phyloP scores from a whole-genome alignment of 2,888 invertebrate genomes.

The Bombylius discolor region DNA sequence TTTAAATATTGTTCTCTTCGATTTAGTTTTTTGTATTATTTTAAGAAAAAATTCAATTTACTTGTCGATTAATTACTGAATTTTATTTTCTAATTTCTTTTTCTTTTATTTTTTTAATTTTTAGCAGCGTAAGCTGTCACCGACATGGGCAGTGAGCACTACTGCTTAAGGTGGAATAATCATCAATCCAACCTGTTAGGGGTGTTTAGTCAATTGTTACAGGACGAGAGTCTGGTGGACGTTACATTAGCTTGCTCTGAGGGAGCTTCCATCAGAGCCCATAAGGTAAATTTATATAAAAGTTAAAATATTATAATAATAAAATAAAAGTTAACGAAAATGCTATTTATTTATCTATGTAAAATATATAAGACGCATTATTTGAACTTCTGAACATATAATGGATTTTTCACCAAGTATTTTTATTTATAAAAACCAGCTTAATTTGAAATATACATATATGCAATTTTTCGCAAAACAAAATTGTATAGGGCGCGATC shows the following conservation, averaged over 20 bases:
- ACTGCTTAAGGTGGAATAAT: conserved; percentile 98
- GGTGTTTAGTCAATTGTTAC: conserved; percentile 90
- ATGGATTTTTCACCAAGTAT: too few relatives aligned
- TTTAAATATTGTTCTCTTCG: neutral
- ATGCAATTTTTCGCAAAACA: too few relatives aligned
- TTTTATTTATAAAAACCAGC: too few relatives aligned
- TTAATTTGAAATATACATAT: too few relatives aligned
- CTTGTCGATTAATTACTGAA: neutral
- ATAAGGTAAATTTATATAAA: conserved; percentile 46
- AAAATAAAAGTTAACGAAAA: too few relatives aligned
- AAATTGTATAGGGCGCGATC: too few relatives aligned
- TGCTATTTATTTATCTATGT: too few relatives aligned
- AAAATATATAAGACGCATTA: too few relatives aligned
- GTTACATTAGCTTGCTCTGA: conserved; percentile 93
- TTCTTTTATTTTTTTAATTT: conserved; percentile 15
- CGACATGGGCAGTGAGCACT: conserved; percentile 97
- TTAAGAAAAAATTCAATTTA: neutral
- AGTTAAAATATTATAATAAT: too few relatives aligned
- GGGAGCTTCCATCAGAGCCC: conserved; percentile 88
- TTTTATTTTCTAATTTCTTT: neutral
- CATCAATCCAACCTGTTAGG: conserved; percentile 96
- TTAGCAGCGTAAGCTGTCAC: conserved; percentile 71
- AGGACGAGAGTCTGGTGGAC: conserved; percentile 92
- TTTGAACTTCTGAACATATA: too few relatives aligned
- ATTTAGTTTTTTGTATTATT: neutral